Percentiles rank a stretch among this genome's conserved stretches.
These are phyloP conservation scores for Gasterosteus nipponicus DNA, from an alignment of 2,113 vertebrate genomes.

Conservation along the genomic window DNA sequence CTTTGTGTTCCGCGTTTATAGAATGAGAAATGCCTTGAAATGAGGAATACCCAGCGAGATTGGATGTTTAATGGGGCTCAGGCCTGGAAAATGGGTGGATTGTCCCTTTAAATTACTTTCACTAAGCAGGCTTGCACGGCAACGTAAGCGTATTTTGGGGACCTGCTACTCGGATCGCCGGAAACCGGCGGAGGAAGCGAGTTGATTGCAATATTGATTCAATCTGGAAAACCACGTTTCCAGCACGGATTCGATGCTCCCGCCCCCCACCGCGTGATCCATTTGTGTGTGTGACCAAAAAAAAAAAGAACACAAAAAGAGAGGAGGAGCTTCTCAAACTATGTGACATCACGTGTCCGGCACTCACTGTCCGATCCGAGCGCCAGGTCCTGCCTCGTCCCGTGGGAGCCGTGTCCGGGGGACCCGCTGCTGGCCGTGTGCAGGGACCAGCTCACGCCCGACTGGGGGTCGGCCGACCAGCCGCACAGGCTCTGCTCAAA, in stretches of 20 bases:
- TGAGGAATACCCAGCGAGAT: slow-evolving; percentile 5
- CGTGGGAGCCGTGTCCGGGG: slow-evolving; percentile 73
- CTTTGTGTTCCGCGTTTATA: slow-evolving; percentile 32
- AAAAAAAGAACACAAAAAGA: neutral
- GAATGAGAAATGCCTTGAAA: slow-evolving; percentile 36
- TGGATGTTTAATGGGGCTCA: slow-evolving; percentile 13
- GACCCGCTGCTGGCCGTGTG: slow-evolving; percentile 76
- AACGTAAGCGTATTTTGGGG: too few relatives aligned
- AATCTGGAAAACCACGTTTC: neutral
- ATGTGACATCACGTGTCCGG: neutral
- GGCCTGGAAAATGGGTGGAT: neutral
- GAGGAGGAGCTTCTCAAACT: neutral
- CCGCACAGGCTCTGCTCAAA: slow-evolving; percentile 91
- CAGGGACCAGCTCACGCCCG: slow-evolving; percentile 87
- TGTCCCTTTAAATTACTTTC: neutral
- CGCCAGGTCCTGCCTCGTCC: slow-evolving; percentile 79
- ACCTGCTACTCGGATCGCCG: neutral
- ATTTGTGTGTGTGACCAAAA: neutral
- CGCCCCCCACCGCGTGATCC: too few relatives aligned
- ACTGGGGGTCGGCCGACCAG: slow-evolving; percentile 90
- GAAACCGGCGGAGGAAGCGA: neutral
- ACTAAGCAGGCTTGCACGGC: neutral
- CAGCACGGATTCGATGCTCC: neutral
- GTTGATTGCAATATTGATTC: neutral
- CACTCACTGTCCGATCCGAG: slow-evolving; percentile 80